A percentile compares a stretch with the other conserved stretches of the same genome.
These are phyloP conservation scores for Armadillidium nasatum DNA, from an alignment of 1,140 invertebrate species.

Conservation along the genomic window DNA sequence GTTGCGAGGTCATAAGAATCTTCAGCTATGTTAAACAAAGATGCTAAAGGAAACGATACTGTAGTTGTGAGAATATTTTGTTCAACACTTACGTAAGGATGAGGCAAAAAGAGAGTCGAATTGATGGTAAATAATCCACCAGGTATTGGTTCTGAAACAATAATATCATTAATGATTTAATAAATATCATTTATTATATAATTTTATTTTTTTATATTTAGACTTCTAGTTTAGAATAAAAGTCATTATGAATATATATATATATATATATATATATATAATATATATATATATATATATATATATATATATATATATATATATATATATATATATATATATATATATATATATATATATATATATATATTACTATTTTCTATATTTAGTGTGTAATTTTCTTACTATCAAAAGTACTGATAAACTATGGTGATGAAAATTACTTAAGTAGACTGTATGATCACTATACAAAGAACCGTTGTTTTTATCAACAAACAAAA, in stretches of 20 bases:
- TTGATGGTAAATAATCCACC: constrained; percentile 60
- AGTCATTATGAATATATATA: too few species aligned
- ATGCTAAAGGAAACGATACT: constrained; percentile 59
- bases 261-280: too few species aligned
- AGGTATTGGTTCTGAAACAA: constrained; percentile 62
- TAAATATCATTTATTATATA: too few species aligned
- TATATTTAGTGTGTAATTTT: constrained; percentile 27
- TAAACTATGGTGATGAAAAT: constrained; percentile 27
- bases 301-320: too few species aligned
- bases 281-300: too few species aligned
- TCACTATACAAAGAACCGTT: not conserved
- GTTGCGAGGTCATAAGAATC: not conserved
- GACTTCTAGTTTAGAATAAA: too few species aligned
- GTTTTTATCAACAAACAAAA: constrained; percentile 47
- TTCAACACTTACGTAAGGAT: constrained; percentile 58
- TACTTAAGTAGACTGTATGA: constrained; percentile 28
- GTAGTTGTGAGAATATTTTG: constrained; percentile 55
- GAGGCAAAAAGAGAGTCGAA: constrained; percentile 14
- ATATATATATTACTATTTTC: too few species aligned
- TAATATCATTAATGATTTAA: not conserved
- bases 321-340: too few species aligned
- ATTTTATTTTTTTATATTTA: too few species aligned
- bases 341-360: too few species aligned
- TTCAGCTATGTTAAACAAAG: constrained; percentile 39
- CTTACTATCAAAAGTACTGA: constrained; percentile 37